Conservation (phyloP, 2,113 vertebrate species). For the Oreochromis niloticus region DNA sequence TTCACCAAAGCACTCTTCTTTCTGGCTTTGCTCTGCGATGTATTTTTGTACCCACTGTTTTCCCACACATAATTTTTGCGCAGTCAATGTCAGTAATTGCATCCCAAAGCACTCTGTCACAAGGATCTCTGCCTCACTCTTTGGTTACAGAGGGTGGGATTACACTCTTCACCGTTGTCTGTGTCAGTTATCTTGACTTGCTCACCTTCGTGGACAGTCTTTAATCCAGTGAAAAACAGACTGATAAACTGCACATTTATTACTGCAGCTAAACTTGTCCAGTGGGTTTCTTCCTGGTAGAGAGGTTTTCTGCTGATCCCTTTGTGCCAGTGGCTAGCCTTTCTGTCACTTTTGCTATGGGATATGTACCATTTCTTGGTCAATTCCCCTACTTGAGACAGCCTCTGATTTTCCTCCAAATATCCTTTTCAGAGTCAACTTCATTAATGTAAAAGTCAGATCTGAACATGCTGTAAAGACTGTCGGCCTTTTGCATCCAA, state of each 20-base stretch:
- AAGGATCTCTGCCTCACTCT: background rate
- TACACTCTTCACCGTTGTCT: background rate
- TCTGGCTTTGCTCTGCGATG: background rate
- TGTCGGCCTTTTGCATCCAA: background rate
- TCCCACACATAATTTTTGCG: background rate
- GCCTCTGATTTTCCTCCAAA: background rate
- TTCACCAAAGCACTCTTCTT: background rate
- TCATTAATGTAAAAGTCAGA: background rate
- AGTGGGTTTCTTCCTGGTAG: background rate
- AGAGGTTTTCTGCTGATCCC: background rate
- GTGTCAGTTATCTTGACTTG: background rate
- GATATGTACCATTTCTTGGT: background rate
- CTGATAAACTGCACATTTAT: background rate
- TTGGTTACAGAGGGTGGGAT: accelerated
- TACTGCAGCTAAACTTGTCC: background rate
- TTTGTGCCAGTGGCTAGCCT: accelerated
- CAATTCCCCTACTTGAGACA: background rate
- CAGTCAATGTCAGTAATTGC: background rate
- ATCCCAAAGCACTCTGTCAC: background rate
- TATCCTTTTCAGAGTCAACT: background rate
- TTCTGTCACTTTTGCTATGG: accelerated
- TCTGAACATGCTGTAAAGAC: background rate
- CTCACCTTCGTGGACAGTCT: background rate
- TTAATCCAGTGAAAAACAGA: background rate
- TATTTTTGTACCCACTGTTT: background rate